Evolutionary conservation across 2,888 invertebrate species (phyloP), one percentile per base, ranked within the genome.

Genomic region (Synanthedon myopaeformis): DNA sequence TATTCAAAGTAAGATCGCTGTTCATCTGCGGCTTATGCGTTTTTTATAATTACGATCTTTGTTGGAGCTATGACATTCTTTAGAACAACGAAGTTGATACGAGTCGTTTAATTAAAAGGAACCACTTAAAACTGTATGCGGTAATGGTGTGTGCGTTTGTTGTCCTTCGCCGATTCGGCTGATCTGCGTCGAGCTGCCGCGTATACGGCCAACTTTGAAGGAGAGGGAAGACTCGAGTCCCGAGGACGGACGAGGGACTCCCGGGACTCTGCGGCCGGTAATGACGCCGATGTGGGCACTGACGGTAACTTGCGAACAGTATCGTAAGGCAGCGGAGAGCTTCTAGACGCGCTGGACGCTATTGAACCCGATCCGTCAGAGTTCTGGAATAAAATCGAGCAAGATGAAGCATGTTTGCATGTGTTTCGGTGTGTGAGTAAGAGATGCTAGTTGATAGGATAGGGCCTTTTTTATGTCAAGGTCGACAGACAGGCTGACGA

Each of bases 51-150:
- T 23, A 23, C 23, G 8, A 8, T 35, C 8, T 35, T 35, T 35
- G 35, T 8, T 28, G 8, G 8, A 1, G 8, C 8, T 28, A 28
- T 28, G 4, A 28, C 4, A 23, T 23, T 6, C 6, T 1, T 6
- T 5, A 28, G 28, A 28, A 28, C 28, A 28, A 28, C 28, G 6
- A 28, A 35, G 28, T 35, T 35, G 8, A 3, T 28, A 28, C 1
- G 28, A 35, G 28, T 35, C 28, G 28, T 35, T 35, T 2, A 35
- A 35, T 35, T n/a, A n/a, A n/a, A n/a, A n/a, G 2, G 23, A 23
- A 23, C 23, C 23, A 23, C 5, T 74, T 85, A 93, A 76, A 93
- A 93, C 70, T 93, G 93, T 69, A 93, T 93, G 57, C 93, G 89
- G 72, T 93, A 93, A 74, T 92, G 92, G 70, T 90, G 92, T 28